A percentile compares a stretch with the other conserved stretches of the same genome.
Evolutionary conservation across 2,113 vertebrate species (phyloP).

Genomic region (Pomatostomus ruficeps): DNA sequence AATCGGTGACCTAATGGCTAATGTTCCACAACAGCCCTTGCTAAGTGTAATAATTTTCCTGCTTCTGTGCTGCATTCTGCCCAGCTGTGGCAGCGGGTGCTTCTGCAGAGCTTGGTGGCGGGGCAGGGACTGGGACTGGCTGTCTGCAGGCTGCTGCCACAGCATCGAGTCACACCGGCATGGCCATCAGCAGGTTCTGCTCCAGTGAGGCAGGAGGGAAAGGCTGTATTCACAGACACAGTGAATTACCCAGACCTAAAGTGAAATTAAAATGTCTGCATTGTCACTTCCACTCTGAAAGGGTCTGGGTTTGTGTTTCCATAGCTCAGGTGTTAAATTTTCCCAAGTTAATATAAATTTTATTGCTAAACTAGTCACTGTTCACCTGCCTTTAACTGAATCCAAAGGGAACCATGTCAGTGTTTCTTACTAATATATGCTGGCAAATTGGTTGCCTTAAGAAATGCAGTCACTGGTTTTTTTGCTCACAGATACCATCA

Average conservation of each 20-base stretch:
- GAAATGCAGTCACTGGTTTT: background rate
- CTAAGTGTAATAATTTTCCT: background rate
- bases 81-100: rapidly evolving
- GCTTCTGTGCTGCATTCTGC: background rate
- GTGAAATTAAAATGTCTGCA: background rate
- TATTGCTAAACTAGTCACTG: background rate
- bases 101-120: background rate
- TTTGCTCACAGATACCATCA: background rate
- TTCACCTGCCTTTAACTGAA: background rate
- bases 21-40: background rate
- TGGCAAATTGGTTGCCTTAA: background rate
- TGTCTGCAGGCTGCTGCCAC: background rate
- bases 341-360: background rate
- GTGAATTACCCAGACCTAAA: background rate
- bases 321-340: background rate
- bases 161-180: rapidly evolving
- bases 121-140: background rate
- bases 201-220: rapidly evolving
- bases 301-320: too few species aligned
- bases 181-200: background rate
- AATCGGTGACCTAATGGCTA: background rate
- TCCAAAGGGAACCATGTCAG: too few species aligned
- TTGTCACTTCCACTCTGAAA: background rate
- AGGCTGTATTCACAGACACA: background rate
- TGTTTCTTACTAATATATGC: background rate